Conservation (phyloP, 1,140 invertebrate genomes). For the Listronotus oregonensis region DNA sequence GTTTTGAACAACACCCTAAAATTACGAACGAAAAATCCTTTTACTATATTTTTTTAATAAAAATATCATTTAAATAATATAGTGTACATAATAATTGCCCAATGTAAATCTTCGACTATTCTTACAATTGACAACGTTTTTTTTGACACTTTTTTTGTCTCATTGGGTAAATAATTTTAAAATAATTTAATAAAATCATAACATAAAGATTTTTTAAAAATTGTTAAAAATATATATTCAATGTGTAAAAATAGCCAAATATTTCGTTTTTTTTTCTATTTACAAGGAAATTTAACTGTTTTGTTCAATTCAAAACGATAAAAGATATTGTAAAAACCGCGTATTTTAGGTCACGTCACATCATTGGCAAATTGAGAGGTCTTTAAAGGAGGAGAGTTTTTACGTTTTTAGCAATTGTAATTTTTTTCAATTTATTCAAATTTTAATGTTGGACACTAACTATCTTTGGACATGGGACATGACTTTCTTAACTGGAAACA, state of each 20-base stretch:
- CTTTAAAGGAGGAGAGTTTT: too few species aligned
- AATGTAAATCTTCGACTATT: conserved; percentile 15
- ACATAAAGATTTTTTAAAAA: not conserved
- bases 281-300: conserved; percentile 9
- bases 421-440: too few species aligned
- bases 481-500: too few species aligned
- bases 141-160: not conserved
- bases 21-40: not conserved
- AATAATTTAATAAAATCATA: conserved; percentile 1
- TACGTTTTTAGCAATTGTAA: too few species aligned
- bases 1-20: conserved; percentile 27
- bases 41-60: conserved; percentile 1
- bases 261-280: conserved; percentile 6
- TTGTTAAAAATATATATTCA: not conserved
- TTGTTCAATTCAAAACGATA: conserved; percentile 37
- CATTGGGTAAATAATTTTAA: not conserved
- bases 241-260: conserved; percentile 24
- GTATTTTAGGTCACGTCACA: not conserved
- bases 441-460: too few species aligned
- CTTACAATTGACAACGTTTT: conserved; percentile 11
- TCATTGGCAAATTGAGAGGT: too few species aligned
- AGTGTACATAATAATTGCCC: conserved; percentile 17
- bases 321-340: not conserved
- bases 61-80: conserved; percentile 24
- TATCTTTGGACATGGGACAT: too few species aligned